Percentiles rank a stretch among this genome's conserved stretches.
These are phyloP conservation scores for Platanista minor DNA, from an alignment of 2,113 vertebrate species.

Conservation along the genomic window DNA sequence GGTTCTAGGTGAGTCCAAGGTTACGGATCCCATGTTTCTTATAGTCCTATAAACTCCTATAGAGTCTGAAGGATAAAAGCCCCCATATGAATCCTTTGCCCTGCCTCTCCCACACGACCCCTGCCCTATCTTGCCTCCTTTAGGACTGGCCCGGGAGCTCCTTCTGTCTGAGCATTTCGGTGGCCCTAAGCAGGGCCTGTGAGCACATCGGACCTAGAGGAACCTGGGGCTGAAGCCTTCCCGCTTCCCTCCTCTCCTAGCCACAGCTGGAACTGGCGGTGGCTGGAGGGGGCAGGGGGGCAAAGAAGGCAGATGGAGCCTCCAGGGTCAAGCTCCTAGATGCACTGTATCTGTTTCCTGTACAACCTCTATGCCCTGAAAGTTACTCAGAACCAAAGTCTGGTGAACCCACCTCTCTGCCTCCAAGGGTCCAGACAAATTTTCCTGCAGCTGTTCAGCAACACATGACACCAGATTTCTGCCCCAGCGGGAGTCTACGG, in stretches of 20 bases:
- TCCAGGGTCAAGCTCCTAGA: neutral
- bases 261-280: neutral
- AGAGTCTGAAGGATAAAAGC: neutral
- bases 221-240: neutral
- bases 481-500: slow-evolving; percentile 40
- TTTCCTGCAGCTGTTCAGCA: slow-evolving; percentile 48
- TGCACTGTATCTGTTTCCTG: neutral
- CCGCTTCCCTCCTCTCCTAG: neutral
- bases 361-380: neutral
- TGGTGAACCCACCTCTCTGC: slow-evolving; percentile 27
- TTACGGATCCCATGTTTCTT: neutral
- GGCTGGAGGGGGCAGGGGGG: neutral
- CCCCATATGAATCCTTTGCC: neutral
- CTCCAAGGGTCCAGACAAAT: slow-evolving; percentile 19
- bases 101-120: neutral
- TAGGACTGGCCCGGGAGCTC: neutral
- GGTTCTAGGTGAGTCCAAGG: neutral
- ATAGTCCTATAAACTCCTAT: neutral
- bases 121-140: neutral
- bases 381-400: slow-evolving; percentile 22
- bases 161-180: neutral
- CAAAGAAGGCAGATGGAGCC: slow-evolving; percentile 18
- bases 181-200: neutral
- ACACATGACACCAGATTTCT: slow-evolving; percentile 49
- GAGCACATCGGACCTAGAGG: neutral